Evolutionary conservation across 1,140 invertebrate species (phyloP), one percentile per base, ranked within the genome.

Genomic region (Laupala kohalensis): DNA sequence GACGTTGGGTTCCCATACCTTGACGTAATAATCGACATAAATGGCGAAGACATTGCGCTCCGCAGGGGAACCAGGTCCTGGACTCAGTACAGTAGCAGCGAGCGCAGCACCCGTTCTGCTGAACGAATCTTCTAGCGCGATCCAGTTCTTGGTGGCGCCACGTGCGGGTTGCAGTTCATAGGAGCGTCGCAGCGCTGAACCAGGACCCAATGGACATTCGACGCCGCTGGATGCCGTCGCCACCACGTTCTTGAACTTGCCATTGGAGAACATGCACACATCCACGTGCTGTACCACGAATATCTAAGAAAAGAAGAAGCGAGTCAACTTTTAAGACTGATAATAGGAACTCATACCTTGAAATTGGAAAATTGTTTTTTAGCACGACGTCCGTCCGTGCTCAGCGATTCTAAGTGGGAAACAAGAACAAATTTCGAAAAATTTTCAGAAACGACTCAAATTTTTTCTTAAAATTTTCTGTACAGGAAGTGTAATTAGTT

Each of bases 261-360:
- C 97, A 76, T 97, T 98, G 70, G 95, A 97, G 82, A 99, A 99
- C 88, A 99, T 96, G 81, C 96, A 98, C 0, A 99, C 97, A 78
- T 99, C 97, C 5, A 98, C 96, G 81, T 97, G 93, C 83, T 99
- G 97, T 5, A 97, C 90, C 64, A 97, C 90, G 74, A 92, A 86
- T 19, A 91, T 86, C 93, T 94, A 80, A 0, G 79, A 79, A 26
- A 25, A 66, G 6, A 62, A 62, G 37, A 62, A 62, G 6, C 62
- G 64, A 67, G 23, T 12, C 9, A 67, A 24, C 65, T 12, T 62
- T 62, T 62, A 19, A 12, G 9, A 62, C 9, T 12, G n/a, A n/a
- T n/a, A n/a, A n/a, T n/a, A n/a, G n/a, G 9, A n/a, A n/a, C 4
- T 3, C 24, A 12, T n/a, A 24, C 62, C 24, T 3, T n/a, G 62